These are phyloP conservation scores for Orchestes rusci DNA, from an alignment of 2,888 invertebrate genomes.

Conservation along the genomic window DNA sequence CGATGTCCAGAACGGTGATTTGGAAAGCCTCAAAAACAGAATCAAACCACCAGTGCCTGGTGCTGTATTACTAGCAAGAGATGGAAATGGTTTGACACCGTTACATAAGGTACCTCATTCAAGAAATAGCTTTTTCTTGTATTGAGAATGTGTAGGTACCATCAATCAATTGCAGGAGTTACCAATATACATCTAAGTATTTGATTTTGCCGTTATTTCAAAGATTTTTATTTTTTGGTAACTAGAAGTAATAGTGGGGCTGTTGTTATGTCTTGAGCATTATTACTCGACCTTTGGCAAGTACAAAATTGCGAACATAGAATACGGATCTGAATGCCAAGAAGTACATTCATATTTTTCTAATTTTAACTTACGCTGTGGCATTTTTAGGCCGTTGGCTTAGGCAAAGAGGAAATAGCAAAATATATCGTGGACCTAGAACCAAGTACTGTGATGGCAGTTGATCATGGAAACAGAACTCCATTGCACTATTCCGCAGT, in stretches of 20 bases:
- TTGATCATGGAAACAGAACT: conserved; percentile 78
- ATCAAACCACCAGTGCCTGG: conserved; percentile 30
- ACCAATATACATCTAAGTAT: neutral
- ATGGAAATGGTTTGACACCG: conserved; percentile 74
- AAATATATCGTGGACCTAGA: conserved; percentile 64
- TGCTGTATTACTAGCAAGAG: conserved; percentile 44
- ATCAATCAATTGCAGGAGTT: neutral
- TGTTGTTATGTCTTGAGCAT: too few species aligned
- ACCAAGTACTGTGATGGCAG: conserved; percentile 60
- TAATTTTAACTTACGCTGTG: conserved; percentile 7
- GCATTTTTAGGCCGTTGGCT: conserved; percentile 63
- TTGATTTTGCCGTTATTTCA: neutral
- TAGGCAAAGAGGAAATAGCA: conserved; percentile 68
- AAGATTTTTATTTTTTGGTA: neutral
- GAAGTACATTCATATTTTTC: neutral
- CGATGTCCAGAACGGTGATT: conserved; percentile 68
- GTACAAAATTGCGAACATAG: too few species aligned
- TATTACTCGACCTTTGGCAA: too few species aligned
- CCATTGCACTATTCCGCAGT: conserved; percentile 84
- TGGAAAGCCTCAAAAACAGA: conserved; percentile 47
- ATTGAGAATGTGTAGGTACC: neutral
- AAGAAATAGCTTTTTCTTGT: too few species aligned
- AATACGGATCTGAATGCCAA: too few species aligned
- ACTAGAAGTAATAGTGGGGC: too few species aligned
- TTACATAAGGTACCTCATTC: conserved; percentile 66